Conservation (phyloP, 2,797 vertebrate species). For the Cephalopachus bancanus region DNA sequence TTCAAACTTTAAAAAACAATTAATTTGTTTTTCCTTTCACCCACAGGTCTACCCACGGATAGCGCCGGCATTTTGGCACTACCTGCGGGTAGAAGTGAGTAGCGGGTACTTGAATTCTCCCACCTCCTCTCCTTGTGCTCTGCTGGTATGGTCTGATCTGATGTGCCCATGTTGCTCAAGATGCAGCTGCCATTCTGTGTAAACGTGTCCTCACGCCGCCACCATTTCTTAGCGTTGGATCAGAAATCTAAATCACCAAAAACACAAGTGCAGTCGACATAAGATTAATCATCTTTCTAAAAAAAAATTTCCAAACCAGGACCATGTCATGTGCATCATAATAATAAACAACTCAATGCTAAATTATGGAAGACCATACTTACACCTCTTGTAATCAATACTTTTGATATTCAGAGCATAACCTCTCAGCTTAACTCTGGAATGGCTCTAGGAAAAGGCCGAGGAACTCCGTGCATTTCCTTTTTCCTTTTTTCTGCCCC, state of each 20-base stretch:
- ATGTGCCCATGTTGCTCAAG: conserved; percentile 77
- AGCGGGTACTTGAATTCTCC: conserved; percentile 86
- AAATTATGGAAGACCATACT: conserved; percentile 72
- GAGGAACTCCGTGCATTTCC: conserved; percentile 80
- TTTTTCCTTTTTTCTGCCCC: conserved; percentile 85
- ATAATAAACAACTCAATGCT: conserved; percentile 63
- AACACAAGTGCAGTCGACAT: conserved; percentile 50
- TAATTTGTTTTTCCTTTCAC: conserved; percentile 89
- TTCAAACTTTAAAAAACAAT: conserved; percentile 84
- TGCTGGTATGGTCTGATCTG: conserved; percentile 76
- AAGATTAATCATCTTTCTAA: conserved; percentile 66
- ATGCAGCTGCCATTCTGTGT: conserved; percentile 83
- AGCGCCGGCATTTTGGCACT: conserved; percentile 91
- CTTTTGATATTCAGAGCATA: conserved; percentile 80
- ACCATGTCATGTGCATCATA: conserved; percentile 76
- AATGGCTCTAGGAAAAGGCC: conserved; percentile 73
- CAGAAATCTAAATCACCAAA: conserved; percentile 79
- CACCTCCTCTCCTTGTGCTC: conserved; percentile 80
- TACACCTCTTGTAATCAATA: conserved; percentile 67
- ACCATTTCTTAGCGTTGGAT: conserved; percentile 71
- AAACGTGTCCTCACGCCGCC: conserved; percentile 76
- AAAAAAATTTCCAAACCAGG: conserved; percentile 73
- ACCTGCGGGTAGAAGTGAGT: conserved; percentile 91
- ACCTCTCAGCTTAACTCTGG: conserved; percentile 75
- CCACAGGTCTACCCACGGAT: conserved; percentile 90